These are phyloP conservation scores for Boleophthalmus pectinirostris DNA, from an alignment of 2,113 vertebrate genomes.

Conservation along the genomic window DNA sequence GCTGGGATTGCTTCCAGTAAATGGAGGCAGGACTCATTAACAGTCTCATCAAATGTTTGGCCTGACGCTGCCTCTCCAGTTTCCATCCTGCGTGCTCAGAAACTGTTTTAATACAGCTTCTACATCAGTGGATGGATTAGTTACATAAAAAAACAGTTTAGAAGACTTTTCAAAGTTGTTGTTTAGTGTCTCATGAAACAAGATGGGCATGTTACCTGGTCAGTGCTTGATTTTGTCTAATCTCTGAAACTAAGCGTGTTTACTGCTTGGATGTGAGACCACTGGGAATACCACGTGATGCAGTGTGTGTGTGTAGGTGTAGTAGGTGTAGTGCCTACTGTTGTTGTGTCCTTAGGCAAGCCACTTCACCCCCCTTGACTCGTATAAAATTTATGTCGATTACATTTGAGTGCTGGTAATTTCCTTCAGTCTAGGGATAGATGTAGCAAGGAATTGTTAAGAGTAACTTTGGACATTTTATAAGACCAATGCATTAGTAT, in stretches of 20 bases:
- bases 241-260: background rate
- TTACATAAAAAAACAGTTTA: background rate
- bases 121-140: background rate
- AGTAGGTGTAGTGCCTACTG: no score
- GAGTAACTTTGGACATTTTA: no score
- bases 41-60: conserved; percentile 51
- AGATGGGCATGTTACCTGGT: no score
- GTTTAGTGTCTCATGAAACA: background rate
- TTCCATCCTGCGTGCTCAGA: conserved; percentile 9
- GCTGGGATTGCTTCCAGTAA: conserved; percentile 58
- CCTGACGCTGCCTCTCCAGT: conserved; percentile 28
- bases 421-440: no score
- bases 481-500: no score
- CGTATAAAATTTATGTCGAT: no score
- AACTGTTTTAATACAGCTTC: conserved; percentile 1
- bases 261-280: background rate
- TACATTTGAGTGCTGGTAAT: background rate
- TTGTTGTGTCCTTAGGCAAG: no score
- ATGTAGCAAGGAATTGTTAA: no score
- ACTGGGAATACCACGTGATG: no score
- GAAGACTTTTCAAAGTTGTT: background rate
- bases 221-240: no score
- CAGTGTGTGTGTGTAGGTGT: no score
- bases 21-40: conserved; percentile 54
- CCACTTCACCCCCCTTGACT: background rate